Base-by-base conservation (phyloP, 2,888 invertebrate species). In the Apamea monoglypha region DNA sequence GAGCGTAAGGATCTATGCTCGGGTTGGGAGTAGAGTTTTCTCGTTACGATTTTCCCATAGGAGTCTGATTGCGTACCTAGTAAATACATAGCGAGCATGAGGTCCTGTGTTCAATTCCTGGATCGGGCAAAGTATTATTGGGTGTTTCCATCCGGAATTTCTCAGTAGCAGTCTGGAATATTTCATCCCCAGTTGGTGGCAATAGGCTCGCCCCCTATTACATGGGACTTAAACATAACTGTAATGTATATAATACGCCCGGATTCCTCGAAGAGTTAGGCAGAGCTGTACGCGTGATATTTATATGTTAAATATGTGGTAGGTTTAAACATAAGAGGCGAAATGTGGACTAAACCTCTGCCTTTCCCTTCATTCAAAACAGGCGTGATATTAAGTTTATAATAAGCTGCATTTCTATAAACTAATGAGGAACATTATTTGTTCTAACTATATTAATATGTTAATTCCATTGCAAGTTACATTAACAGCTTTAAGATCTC, bases 381-480 rank as follows among this genome's bases (percentile, higher is more conserved):
- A 1, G 8, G 44, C 18, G 29, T 44, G 29, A 36, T n/a, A n/a
- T n/a, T n/a, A n/a, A 8, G 8, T 14, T 40, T 40, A 40, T 16
- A 25, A 47, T 29, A 32, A 18, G 1, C 12, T 18, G 16, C 4
- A 44, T 71, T 32, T 36, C n/a, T 36, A 36, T 67, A 40, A 25
- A 56, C 63, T 8, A 71, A 64, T 47, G 6, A 18, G 8, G 29
- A 8, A 0, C 40, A 36, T 40, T 56, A 63, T 61, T 61, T 36
- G 16, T 64, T 7, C 36, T 61, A 36, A 0, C 16, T 29, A 32
- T 59, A 70, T 74, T 67, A 29, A 64, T 36, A 70, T 59, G 25
- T 32, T 85, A 76, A 74, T 72, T 25, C 8, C 16, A 14, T 40
- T 36, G 21, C 40, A 67, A 21, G 21, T 29, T 16, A 61, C 66